Conservation (phyloP, 1,140 invertebrate species). For the Brachionus plicatilis region DNA sequence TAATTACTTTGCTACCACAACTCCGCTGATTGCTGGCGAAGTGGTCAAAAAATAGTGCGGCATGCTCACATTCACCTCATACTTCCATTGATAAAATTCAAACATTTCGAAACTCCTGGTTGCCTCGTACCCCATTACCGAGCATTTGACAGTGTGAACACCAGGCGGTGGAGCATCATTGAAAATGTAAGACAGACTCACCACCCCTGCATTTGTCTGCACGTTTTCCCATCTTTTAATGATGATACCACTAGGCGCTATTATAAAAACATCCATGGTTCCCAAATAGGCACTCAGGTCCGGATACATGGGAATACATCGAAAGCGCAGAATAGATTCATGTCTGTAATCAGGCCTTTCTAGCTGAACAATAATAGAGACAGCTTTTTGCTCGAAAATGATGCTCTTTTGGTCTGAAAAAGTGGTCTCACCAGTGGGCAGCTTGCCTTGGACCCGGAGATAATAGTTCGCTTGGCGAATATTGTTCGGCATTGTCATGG, state of each 20-base stretch:
- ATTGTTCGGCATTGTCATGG: constrained; percentile 48
- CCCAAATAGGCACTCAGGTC: constrained; percentile 77
- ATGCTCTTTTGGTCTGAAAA: constrained; percentile 53
- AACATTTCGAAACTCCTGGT: constrained; percentile 29
- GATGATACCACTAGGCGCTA: constrained; percentile 76
- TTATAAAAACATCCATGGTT: constrained; percentile 79
- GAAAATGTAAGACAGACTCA: constrained; percentile 65
- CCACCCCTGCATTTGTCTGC: constrained; percentile 60
- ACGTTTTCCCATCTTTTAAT: constrained; percentile 82
- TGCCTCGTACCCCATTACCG: constrained; percentile 58
- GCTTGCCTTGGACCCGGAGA: constrained; percentile 73
- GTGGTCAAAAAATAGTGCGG: constrained; percentile 83
- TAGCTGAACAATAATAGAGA: constrained; percentile 81
- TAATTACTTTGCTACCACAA: constrained; percentile 81
- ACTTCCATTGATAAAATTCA: constrained; percentile 66
- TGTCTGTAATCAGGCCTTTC: constrained; percentile 92
- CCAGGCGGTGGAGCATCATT: constrained; percentile 86
- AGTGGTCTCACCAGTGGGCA: constrained; percentile 46
- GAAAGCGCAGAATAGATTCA: constrained; percentile 65
- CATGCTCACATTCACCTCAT: constrained; percentile 87
- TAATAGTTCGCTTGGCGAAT: constrained; percentile 68
- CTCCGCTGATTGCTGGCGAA: constrained; percentile 72
- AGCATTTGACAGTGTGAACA: constrained; percentile 79
- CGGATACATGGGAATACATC: constrained; percentile 79
- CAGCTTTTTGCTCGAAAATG: constrained; percentile 50